Conservation (phyloP, 30 jellyfish, hydroid and myxozoan genomes). For the Pelagia noctiluca region DNA sequence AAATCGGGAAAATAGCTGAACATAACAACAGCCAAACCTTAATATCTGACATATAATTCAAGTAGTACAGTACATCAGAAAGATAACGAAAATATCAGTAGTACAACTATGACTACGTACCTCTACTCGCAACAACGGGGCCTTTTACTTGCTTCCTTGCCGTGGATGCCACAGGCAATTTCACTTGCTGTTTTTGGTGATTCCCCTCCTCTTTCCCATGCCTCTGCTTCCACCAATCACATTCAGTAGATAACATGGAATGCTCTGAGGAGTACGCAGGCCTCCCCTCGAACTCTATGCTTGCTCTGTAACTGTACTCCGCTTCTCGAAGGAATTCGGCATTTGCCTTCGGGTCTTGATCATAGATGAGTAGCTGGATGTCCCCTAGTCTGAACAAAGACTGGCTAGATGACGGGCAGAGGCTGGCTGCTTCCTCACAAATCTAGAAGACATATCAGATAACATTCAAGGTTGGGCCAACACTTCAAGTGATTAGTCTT, state of each 20-base stretch:
- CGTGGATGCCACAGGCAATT: slow-evolving; percentile 3
- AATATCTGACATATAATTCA: no score
- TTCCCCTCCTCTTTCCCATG: slow-evolving; percentile 3
- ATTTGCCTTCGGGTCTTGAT: slow-evolving; percentile 2
- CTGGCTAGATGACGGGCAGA: slow-evolving; percentile 60
- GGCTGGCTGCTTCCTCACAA: slow-evolving; percentile 76
- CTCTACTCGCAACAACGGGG: no score
- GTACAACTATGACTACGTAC: no score
- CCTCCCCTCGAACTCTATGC: slow-evolving; percentile 73
- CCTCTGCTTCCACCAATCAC: slow-evolving; percentile 69
- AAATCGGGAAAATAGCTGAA: no score
- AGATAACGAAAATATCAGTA: no score
- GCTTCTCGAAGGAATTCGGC: slow-evolving; percentile 60
- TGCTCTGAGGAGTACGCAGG: slow-evolving; percentile 29
- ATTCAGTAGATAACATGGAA: slow-evolving; percentile 40
- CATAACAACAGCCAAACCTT: no score
- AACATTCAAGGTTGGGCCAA: no score
- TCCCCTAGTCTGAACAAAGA: slow-evolving; percentile 77
- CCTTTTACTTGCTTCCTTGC: slow-evolving; percentile 7
- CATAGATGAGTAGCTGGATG: slow-evolving; percentile 43
- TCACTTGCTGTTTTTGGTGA: neutral
- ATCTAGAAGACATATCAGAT: slow-evolving; percentile 47
- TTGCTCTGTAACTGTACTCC: slow-evolving; percentile 76
- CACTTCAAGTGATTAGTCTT: no score
- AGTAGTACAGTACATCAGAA: no score